A percentile compares a stretch with the other conserved stretches of the same genome.
Evolutionary conservation across 2,797 vertebrate genomes (phyloP).

Genomic region (Petrocephalus sullivani): DNA sequence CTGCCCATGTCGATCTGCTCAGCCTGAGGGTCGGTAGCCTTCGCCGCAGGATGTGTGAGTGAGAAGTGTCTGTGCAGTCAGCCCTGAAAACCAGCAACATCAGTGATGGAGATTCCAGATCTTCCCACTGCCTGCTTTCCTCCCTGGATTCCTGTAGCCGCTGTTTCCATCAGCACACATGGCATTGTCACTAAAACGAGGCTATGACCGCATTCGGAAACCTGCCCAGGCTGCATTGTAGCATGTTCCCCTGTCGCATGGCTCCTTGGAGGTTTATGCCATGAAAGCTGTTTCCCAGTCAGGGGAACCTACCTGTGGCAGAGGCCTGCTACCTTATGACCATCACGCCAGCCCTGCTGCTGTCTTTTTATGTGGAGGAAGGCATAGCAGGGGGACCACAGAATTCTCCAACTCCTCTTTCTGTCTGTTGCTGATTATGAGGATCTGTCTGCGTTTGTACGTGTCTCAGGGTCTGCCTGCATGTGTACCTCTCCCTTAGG

Average conservation of each 20-base stretch:
- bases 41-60: neutral
- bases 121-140: neutral
- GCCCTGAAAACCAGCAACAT: neutral
- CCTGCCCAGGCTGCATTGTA: neutral
- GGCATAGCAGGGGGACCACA: neutral
- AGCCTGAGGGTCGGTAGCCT: neutral
- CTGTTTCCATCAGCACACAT: neutral
- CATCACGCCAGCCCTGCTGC: neutral
- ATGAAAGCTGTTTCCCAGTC: neutral
- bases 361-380: neutral
- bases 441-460: neutral
- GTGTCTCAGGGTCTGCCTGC: neutral
- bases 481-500: neutral
- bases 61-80: neutral
- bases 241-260: neutral
- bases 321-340: neutral
- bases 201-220: neutral
- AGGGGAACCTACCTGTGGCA: neutral
- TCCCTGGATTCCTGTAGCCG: neutral
- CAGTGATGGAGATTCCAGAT: neutral
- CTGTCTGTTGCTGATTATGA: neutral
- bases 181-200: neutral
- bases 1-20: neutral
- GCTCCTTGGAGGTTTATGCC: neutral
- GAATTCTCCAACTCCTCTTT: neutral